Base-by-base conservation (phyloP, 1,140 invertebrate genomes). In the Drosophila jambulina region DNA sequence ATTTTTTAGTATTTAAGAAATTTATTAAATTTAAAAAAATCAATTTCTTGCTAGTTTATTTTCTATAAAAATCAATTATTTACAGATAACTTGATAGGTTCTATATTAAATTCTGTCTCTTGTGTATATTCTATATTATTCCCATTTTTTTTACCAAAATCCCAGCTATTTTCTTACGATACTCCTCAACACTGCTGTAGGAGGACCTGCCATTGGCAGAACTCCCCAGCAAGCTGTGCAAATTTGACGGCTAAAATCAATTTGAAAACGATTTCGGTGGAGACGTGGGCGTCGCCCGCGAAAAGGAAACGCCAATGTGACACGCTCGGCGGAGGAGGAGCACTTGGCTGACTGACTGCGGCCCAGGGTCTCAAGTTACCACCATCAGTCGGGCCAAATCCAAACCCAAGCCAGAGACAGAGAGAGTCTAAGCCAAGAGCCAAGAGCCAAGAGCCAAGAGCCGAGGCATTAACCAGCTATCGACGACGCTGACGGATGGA, bases 291-390 rank as follows among this genome's bases (percentile, higher is more conserved):
- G 85, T 90, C 61, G 84, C 43, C 74, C 74, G 61, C 64, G 75
- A 78, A 85, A 90, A 90, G 85, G 85, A 90, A 90, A 90, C 87
- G 85, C 85, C 85, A 88, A 88, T 88, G 81, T 90, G 85, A 90
- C 85, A 90, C 81, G 85, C 85, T 80, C 84, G 75, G 78, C 75
- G 70, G 53, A 57, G 61, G 61, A 67, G 61, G 75, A 71, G 59
- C 68, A 71, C 77, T 71, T 63, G 75, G 51, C 54, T 72, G 64
- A 62, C 64, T 58, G 65, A 53, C 56, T 61, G 54, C 27, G 32
- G 56, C 46, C 48, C 36, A 36, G 36, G 36, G 62, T 63, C 67
- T 78, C 76, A 60, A 79, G 58, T 78, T 78, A 78, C 65, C 58
- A 58, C 59, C 68, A 78, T 23, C 62, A 51, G 40, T 43, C 5